A percentile compares a stretch with the other conserved stretches of the same genome.
Evolutionary conservation across 2,797 vertebrate species (phyloP).

Genomic region (Capromys pilorides): DNA sequence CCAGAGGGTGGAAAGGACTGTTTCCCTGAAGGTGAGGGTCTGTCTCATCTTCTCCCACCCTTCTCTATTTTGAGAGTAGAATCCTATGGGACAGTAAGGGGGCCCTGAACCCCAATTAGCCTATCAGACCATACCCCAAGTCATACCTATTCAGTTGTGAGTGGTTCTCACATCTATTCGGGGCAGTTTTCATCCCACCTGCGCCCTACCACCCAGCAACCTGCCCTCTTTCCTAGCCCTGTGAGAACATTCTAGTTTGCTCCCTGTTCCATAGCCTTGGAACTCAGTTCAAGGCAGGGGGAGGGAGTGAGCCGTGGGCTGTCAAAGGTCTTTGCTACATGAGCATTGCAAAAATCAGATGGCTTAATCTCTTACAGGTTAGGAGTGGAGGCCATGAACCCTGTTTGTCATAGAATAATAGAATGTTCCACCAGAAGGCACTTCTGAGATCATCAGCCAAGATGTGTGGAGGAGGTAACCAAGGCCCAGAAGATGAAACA

Average conservation of each 20-base stretch:
- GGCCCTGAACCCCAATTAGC: background rate
- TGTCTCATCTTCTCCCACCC: background rate
- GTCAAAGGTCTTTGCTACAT: conserved; percentile 55
- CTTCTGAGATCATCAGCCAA: background rate
- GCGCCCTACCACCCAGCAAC: background rate
- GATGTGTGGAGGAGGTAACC: background rate
- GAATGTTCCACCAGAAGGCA: background rate
- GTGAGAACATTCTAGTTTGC: background rate
- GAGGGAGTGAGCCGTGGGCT: background rate
- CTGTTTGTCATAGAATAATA: background rate
- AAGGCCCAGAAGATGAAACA: background rate
- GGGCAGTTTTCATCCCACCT: background rate
- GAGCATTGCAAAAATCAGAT: conserved; percentile 35
- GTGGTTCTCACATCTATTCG: background rate
- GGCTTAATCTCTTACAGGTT: conserved; percentile 29
- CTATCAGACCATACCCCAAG: background rate
- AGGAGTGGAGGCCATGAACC: background rate
- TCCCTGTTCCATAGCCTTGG: conserved; percentile 51
- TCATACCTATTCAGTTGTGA: background rate
- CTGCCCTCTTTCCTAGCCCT: background rate
- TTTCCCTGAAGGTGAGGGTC: background rate
- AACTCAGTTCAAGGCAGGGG: background rate
- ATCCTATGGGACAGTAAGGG: background rate
- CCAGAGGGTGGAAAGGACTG: background rate
- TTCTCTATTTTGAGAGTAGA: background rate